Conservation (phyloP, 1,140 invertebrate species). For the Drosophila sp. region DNA sequence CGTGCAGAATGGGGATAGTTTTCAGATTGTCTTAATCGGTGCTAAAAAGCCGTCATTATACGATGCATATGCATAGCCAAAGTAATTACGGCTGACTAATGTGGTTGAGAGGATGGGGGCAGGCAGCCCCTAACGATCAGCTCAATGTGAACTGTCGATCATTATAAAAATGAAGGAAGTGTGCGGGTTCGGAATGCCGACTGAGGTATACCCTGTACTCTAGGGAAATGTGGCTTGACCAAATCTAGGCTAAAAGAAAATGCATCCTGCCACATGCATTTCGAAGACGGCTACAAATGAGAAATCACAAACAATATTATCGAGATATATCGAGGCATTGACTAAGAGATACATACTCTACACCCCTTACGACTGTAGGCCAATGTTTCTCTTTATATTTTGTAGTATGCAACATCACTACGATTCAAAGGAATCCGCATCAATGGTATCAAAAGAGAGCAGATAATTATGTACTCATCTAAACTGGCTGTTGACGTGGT, state of each 20-base stretch:
- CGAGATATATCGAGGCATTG: too few relatives aligned
- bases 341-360: too few relatives aligned
- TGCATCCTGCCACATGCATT: too few relatives aligned
- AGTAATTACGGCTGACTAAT: constrained; percentile 50
- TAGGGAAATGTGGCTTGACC: too few relatives aligned
- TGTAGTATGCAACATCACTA: too few relatives aligned
- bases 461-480: constrained; percentile 26
- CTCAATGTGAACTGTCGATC: constrained; percentile 45
- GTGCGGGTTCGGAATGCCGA: too few relatives aligned
- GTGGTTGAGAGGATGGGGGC: not conserved
- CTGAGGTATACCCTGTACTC: too few relatives aligned
- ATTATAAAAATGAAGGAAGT: constrained; percentile 12
- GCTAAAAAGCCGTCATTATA: constrained; percentile 70
- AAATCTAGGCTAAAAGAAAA: too few relatives aligned
- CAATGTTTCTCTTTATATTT: too few relatives aligned
- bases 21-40: constrained; percentile 58
- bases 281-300: constrained; percentile 1
- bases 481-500: constrained; percentile 46
- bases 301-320: too few relatives aligned
- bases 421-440: too few relatives aligned
- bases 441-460: constrained; percentile 12
- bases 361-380: too few relatives aligned
- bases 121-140: constrained; percentile 38
- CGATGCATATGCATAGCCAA: constrained; percentile 64
- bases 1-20: constrained; percentile 49